phyloP scores from a whole-genome alignment of 2,888 invertebrate species.

The Harpalus rubripes region DNA sequence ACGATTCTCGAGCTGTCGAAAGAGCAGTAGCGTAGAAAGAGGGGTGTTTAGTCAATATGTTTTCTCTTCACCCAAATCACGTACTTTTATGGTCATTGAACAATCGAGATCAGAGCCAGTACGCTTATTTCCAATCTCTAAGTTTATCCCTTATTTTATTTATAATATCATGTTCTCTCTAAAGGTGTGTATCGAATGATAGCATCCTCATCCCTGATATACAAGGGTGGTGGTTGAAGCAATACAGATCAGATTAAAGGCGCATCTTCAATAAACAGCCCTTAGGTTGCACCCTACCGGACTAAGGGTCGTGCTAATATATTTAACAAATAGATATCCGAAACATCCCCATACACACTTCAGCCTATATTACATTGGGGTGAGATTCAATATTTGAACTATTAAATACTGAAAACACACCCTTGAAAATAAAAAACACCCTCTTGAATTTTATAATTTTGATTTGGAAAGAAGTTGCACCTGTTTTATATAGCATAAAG shows the following conservation, averaged over 20 bases:
- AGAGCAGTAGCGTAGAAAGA: not conserved
- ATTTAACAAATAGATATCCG: conserved; percentile 25
- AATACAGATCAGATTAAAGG: conserved; percentile 42
- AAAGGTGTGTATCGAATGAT: not conserved
- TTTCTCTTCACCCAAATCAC: not conserved
- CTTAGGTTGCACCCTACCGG: not conserved
- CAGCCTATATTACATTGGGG: not conserved
- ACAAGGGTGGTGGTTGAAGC: conserved; percentile 8
- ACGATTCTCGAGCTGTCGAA: not conserved
- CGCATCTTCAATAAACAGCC: conserved; percentile 29
- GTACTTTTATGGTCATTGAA: not conserved
- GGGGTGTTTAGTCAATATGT: not conserved
- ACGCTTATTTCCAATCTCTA: not conserved
- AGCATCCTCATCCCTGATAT: not conserved
- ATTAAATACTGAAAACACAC: not conserved
- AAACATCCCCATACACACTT: not conserved
- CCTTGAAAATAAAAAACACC: not conserved
- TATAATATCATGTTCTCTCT: not conserved
- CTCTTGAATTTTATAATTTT: not conserved
- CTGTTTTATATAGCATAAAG: not conserved
- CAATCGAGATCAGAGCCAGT: not conserved
- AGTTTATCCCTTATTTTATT: not conserved
- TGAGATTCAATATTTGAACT: not conserved
- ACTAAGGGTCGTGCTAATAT: conserved; percentile 7
- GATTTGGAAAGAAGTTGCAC: not conserved